phyloP scores from a whole-genome alignment of 2,113 vertebrate genomes.

The Montifringilla adamsi region DNA sequence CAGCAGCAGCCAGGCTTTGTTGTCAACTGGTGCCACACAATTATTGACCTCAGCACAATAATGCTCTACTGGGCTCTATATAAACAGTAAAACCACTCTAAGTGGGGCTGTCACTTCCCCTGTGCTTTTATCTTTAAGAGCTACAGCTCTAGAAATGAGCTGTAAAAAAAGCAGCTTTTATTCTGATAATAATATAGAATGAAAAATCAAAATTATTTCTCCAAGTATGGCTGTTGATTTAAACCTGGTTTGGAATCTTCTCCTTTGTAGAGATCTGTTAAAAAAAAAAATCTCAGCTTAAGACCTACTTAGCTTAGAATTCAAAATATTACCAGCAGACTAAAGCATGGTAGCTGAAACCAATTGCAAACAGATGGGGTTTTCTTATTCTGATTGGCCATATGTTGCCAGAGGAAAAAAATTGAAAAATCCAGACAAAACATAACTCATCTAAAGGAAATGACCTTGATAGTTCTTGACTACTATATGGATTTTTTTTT shows the following conservation, averaged over 20 bases:
- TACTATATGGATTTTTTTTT: constrained; percentile 11
- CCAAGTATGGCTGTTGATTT: background rate
- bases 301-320: constrained; percentile 34
- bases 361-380: constrained; percentile 67
- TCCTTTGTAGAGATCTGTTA: background rate
- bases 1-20: constrained; percentile 41
- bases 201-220: background rate
- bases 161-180: background rate
- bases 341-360: constrained; percentile 40
- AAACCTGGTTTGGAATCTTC: background rate
- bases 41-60: constrained; percentile 22
- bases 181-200: background rate
- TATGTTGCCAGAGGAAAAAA: constrained; percentile 58
- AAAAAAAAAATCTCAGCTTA: background rate
- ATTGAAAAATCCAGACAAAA: constrained; percentile 51
- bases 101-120: constrained; percentile 13
- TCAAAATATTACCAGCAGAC: constrained; percentile 43
- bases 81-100: background rate
- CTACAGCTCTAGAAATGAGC: background rate
- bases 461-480: constrained; percentile 49
- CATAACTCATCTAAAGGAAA: constrained; percentile 53
- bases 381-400: constrained; percentile 55
- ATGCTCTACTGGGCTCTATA: background rate
- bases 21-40: constrained; percentile 2
- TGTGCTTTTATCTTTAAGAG: constrained; percentile 17